These are phyloP conservation scores for Drosophila trapezifrons DNA, from an alignment of 1,140 invertebrate genomes.

Conservation along the genomic window DNA sequence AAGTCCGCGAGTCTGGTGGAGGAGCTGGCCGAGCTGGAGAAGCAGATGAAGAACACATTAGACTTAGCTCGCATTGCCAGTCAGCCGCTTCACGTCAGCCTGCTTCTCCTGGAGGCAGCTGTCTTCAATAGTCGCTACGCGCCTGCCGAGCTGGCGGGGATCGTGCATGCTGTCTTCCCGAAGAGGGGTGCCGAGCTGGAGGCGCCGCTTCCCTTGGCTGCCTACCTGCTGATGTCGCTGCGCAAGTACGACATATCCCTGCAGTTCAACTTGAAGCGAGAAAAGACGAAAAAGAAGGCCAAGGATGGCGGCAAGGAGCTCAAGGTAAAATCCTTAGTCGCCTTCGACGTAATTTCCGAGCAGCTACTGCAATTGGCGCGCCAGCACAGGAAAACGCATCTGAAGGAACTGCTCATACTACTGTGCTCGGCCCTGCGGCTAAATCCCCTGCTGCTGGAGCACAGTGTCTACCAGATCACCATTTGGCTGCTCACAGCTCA, in stretches of 20 bases:
- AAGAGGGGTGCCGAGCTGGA: too few relatives aligned
- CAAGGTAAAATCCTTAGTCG: not conserved
- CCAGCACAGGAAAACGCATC: constrained; percentile 3
- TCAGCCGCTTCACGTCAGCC: constrained; percentile 34
- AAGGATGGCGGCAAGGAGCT: not conserved
- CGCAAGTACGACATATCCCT: constrained; percentile 63
- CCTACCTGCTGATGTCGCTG: constrained; percentile 56
- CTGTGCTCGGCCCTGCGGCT: constrained; percentile 64
- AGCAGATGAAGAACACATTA: not conserved
- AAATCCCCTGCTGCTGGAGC: constrained; percentile 77
- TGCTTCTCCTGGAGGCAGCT: constrained; percentile 46
- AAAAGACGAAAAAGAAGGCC: not conserved
- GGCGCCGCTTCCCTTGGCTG: constrained; percentile 13
- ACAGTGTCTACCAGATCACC: constrained; percentile 69
- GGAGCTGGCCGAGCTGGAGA: constrained; percentile 59
- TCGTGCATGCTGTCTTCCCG: not conserved
- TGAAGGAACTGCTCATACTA: constrained; percentile 52
- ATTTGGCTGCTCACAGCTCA: constrained; percentile 59
- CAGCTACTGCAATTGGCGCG: constrained; percentile 25
- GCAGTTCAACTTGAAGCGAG: constrained; percentile 22
- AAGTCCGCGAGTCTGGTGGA: constrained; percentile 53
- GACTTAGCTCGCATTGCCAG: not conserved
- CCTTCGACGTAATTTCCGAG: constrained; percentile 21
- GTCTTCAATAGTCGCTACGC: constrained; percentile 40
- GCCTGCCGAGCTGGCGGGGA: rapidly evolving